Percentiles rank a stretch among this genome's conserved stretches.
These are phyloP conservation scores for Nephrotoma guestfalica DNA, from an alignment of 2,888 invertebrate genomes.

Conservation along the genomic window DNA sequence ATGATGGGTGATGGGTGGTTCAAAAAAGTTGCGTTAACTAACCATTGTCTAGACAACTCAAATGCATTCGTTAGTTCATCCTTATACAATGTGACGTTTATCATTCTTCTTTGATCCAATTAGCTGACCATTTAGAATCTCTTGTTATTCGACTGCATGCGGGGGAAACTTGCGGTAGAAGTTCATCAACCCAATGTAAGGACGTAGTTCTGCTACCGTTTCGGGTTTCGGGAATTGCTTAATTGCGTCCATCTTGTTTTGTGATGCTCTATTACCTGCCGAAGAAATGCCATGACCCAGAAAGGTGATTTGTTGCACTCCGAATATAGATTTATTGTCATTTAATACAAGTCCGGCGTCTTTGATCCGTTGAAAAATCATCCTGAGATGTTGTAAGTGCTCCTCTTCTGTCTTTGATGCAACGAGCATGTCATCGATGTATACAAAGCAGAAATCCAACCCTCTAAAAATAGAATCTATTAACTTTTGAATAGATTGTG, in stretches of 20 bases:
- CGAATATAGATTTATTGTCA: background rate
- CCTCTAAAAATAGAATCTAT: background rate
- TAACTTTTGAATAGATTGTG: background rate
- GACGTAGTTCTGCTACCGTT: background rate
- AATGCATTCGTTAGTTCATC: background rate
- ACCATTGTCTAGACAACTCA: too few relatives aligned
- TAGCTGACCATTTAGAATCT: background rate
- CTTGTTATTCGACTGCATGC: background rate
- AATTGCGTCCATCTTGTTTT: background rate
- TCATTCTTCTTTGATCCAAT: background rate
- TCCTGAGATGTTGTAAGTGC: background rate
- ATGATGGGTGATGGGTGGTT: too few relatives aligned
- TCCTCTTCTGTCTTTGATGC: background rate
- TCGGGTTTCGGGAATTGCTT: background rate
- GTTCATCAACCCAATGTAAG: too few relatives aligned
- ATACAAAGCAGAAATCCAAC: background rate
- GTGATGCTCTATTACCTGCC: background rate
- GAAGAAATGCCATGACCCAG: background rate
- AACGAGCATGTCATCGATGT: constrained; percentile 2
- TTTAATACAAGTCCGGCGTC: background rate
- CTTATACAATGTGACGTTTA: background rate
- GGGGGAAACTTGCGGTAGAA: background rate
- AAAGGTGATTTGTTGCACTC: background rate
- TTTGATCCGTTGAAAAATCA: background rate
- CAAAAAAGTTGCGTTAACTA: too few relatives aligned